These are phyloP conservation scores for Aphaenogaster rudis DNA, from an alignment of 1,140 invertebrate species.

Conservation along the genomic window DNA sequence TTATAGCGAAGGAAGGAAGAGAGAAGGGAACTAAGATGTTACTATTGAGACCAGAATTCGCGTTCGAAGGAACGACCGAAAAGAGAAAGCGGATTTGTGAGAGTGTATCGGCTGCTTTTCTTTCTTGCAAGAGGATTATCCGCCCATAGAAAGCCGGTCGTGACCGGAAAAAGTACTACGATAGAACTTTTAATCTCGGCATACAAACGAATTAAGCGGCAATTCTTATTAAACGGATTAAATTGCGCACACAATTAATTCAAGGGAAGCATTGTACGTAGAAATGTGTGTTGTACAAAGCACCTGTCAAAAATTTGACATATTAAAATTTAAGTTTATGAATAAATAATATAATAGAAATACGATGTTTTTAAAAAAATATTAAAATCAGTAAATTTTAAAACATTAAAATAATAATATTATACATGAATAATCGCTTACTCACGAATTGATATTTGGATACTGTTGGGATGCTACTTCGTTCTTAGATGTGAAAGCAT, in stretches of 20 bases:
- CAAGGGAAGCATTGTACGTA: background rate
- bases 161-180: conserved; percentile 21
- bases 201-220: conserved; percentile 11
- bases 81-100: conserved; percentile 42
- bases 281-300: background rate
- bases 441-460: background rate
- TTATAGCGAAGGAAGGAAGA: background rate
- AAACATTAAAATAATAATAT: background rate
- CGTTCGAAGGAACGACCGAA: conserved; percentile 11
- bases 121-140: conserved; percentile 49
- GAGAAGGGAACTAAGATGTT: conserved; percentile 20
- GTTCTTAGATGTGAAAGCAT: conserved; percentile 11
- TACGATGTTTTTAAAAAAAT: background rate
- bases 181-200: background rate
- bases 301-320: background rate
- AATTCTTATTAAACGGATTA: background rate
- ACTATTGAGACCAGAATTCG: conserved; percentile 18
- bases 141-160: background rate
- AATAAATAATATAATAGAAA: background rate
- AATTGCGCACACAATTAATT: background rate
- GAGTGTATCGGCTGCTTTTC: conserved; percentile 27
- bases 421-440: background rate
- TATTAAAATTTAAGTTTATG: background rate
- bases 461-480: background rate
- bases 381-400: conserved; percentile 3